Evolutionary conservation across 64 coral and sea anemone species (phyloP), one percentile per base, ranked within the genome.

Genomic region (Pachyseris speciosa): DNA sequence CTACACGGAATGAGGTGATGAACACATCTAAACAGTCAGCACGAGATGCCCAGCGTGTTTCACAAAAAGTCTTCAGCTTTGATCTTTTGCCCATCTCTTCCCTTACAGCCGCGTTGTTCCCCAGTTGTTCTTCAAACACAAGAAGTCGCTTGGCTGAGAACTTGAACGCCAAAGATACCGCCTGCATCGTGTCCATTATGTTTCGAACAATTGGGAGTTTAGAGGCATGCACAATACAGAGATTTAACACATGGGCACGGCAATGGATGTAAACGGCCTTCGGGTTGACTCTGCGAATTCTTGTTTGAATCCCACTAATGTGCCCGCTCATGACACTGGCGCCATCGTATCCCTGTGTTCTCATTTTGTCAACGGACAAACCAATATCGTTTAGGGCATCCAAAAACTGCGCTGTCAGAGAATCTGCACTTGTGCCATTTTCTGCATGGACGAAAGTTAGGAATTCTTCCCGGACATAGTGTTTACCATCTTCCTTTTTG

Each of bases 51-150:
- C 87, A 89, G 10, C 89, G 48, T 37, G 89, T 91, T 52, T 91
- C 89, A 61, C 78, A 91, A 29, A 91, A 78, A 31, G 73, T 67
- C 30, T 84, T 73, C 12, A 91, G 89, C 44, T 91, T 92, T 11
- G 69, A 75, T 20, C 64, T 30, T 50, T 55, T 92, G 27, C 79
- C 79, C 89, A 92, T 92, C 37, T 92, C 89, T 75, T 92, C 89
- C 33, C 68, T 84, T 29, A 68, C 78, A 71, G 22, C 78, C 37
- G 89, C 44, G 20, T 74, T 91, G 7, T 91, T 38, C 26, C 53
- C 28, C 45, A 92, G 50, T 37, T 84, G 79, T 92, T 92, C 51
- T 36, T 92, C 6, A 26, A 92, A 85, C 22, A 40, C 79, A 11
- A 84, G 37, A n/a, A 84, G 47, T 10, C 89, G 89, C 58, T 92